Percentiles rank a stretch among this genome's conserved stretches.
phyloP scores from a whole-genome alignment of 2,113 vertebrate genomes.

The Trichechus manatus region DNA sequence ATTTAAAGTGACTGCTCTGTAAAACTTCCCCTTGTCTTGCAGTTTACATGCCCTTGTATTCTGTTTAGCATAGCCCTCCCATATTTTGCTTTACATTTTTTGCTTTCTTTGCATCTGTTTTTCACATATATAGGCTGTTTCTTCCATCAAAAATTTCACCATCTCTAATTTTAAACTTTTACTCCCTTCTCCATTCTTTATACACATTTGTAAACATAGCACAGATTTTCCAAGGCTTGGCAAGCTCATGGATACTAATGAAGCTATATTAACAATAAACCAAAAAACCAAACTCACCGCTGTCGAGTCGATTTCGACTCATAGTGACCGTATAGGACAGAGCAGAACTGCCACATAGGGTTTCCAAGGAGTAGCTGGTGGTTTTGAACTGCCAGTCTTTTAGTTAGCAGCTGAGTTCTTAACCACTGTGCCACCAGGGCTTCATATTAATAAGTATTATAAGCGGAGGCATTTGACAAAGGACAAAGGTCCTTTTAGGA shows the following conservation, averaged over 20 bases:
- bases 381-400: too few relatives aligned
- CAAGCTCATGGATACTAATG: neutral
- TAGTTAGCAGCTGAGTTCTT: too few relatives aligned
- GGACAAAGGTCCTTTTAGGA: too few relatives aligned
- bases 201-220: neutral
- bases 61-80: neutral
- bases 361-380: too few relatives aligned
- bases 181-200: neutral
- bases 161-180: constrained; percentile 47
- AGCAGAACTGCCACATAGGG: too few relatives aligned
- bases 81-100: constrained; percentile 39
- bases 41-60: constrained; percentile 58
- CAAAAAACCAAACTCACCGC: neutral
- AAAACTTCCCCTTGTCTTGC: constrained; percentile 68
- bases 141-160: neutral
- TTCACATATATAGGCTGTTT: neutral
- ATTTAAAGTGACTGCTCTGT: constrained; percentile 56
- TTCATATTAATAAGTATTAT: too few relatives aligned
- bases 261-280: constrained; percentile 19
- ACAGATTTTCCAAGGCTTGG: neutral
- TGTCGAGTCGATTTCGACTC: too few relatives aligned
- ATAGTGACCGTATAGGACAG: too few relatives aligned
- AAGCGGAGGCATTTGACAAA: too few relatives aligned
- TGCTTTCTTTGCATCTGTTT: constrained; percentile 35
- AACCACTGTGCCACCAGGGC: neutral